Evolutionary conservation across 2,888 invertebrate species (phyloP).

Genomic region (Portevinia maculata): DNA sequence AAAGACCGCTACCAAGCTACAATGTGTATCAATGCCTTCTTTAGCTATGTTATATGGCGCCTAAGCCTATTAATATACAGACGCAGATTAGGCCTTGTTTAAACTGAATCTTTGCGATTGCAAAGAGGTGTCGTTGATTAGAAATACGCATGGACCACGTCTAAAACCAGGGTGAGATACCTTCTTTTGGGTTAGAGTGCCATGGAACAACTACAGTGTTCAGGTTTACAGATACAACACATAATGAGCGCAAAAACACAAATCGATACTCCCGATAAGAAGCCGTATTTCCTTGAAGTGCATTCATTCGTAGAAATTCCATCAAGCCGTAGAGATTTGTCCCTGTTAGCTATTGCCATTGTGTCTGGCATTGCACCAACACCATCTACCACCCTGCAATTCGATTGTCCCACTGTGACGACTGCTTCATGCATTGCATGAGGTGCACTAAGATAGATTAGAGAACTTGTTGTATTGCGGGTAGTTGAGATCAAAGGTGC

Average conservation of each 20-base stretch:
- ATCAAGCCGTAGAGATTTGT: slow-evolving; percentile 34
- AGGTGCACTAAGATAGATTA: slow-evolving; percentile 62
- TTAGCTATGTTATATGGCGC: slow-evolving; percentile 41
- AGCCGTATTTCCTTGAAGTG: slow-evolving; percentile 70
- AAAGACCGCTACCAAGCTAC: slow-evolving; percentile 2
- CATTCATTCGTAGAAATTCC: slow-evolving; percentile 62
- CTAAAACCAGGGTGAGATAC: slow-evolving; percentile 47
- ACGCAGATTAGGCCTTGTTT: slow-evolving; percentile 48
- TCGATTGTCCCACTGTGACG: slow-evolving; percentile 9
- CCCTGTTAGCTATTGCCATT: slow-evolving; percentile 72
- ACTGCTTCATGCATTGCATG: slow-evolving; percentile 43
- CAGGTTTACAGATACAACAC: neutral
- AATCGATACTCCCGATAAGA: slow-evolving; percentile 19
- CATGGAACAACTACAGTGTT: slow-evolving; percentile 1
- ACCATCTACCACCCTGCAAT: neutral
- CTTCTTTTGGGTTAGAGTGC: slow-evolving; percentile 58
- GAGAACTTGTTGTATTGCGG: slow-evolving; percentile 43
- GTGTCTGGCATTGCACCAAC: slow-evolving; percentile 49
- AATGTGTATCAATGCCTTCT: slow-evolving; percentile 30
- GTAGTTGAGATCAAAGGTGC: slow-evolving; percentile 68
- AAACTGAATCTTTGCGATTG: slow-evolving; percentile 47
- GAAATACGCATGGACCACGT: neutral
- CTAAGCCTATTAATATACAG: slow-evolving; percentile 47
- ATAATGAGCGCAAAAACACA: slow-evolving; percentile 17
- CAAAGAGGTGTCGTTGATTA: slow-evolving; percentile 34